These are phyloP conservation scores for Sphecodes monilicornis DNA, from an alignment of 2,888 invertebrate species.

Conservation along the genomic window DNA sequence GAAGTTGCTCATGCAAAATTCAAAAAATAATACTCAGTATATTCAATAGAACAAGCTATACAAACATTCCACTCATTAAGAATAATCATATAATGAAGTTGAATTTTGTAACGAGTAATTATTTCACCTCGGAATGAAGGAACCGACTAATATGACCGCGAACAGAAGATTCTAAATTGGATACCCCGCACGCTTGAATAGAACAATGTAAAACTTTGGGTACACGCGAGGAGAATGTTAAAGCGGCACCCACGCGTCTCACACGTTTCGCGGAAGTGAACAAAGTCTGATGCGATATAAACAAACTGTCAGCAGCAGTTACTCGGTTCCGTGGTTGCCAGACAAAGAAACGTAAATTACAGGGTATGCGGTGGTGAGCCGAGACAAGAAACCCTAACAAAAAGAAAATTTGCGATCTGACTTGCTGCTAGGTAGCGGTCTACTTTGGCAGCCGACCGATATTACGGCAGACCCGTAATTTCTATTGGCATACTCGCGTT, in stretches of 20 bases:
- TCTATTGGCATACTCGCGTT: slow-evolving; percentile 70
- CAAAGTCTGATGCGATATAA: slow-evolving; percentile 39
- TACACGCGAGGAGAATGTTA: not conserved
- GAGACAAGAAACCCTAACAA: slow-evolving; percentile 22
- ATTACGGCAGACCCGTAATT: slow-evolving; percentile 74
- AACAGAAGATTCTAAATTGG: not conserved
- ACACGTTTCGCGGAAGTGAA: slow-evolving; percentile 22
- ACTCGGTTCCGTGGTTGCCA: not conserved
- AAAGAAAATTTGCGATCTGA: slow-evolving; percentile 47
- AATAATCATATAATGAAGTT: not conserved
- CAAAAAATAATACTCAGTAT: not conserved
- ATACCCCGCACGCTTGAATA: not conserved
- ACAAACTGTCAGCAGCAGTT: slow-evolving; percentile 54
- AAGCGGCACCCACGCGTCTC: not conserved
- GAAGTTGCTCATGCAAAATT: not conserved
- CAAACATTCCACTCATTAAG: not conserved
- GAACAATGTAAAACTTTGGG: slow-evolving; percentile 11
- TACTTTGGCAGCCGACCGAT: slow-evolving; percentile 53
- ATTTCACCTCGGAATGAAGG: not conserved
- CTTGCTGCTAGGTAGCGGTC: slow-evolving; percentile 30
- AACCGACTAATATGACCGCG: not conserved
- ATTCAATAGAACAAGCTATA: not conserved
- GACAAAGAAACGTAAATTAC: slow-evolving; percentile 52
- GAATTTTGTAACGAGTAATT: not conserved
- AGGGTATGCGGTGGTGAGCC: slow-evolving; percentile 15